phyloP scores from a whole-genome alignment of 1,140 invertebrate species.

The Neodiprion lecontei region DNA sequence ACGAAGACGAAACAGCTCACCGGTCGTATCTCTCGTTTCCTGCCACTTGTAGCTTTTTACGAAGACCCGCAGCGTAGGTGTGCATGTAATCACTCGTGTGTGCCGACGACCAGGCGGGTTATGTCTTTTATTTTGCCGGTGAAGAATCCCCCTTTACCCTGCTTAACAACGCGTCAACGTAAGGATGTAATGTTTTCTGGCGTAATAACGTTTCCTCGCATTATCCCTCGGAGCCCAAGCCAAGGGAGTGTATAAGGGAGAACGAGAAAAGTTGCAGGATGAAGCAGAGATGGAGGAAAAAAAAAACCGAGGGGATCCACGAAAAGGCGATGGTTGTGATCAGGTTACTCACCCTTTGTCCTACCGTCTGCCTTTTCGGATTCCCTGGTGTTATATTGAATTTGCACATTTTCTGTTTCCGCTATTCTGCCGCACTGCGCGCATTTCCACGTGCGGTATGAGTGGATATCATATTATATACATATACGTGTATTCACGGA shows the following conservation, averaged over 20 bases:
- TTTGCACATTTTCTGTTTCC: background rate
- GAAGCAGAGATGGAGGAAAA: background rate
- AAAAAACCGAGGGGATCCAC: background rate
- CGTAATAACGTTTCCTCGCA: background rate
- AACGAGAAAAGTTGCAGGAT: background rate
- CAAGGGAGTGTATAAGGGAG: background rate
- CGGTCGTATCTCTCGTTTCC: background rate
- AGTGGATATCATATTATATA: background rate
- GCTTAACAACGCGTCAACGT: background rate
- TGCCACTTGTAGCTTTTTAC: too few relatives aligned
- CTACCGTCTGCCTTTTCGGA: conserved; percentile 1
- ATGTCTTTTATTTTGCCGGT: too few relatives aligned
- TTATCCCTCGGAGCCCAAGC: background rate
- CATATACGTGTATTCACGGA: background rate
- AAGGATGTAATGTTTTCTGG: background rate
- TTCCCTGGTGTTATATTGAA: background rate
- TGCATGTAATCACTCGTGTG: too few relatives aligned
- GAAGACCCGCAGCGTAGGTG: too few relatives aligned
- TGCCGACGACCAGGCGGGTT: too few relatives aligned
- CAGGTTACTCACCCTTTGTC: conserved; percentile 7
- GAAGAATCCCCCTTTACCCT: background rate
- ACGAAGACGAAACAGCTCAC: background rate
- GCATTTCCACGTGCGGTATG: background rate
- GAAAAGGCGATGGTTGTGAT: background rate
- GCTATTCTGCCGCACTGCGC: background rate